phyloP scores from a whole-genome alignment of 2,888 invertebrate species.

The Acleris sparsana region DNA sequence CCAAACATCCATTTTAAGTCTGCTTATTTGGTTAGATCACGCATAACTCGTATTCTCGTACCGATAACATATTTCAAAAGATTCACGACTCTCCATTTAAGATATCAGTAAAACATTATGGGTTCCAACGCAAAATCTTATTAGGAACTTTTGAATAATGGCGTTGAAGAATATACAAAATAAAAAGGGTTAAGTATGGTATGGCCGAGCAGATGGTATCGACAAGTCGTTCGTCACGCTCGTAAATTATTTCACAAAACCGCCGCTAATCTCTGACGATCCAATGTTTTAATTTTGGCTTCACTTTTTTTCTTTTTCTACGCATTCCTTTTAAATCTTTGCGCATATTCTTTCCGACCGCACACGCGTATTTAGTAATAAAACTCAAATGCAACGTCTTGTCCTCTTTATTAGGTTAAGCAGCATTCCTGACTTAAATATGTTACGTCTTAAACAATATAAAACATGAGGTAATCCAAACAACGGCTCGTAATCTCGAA shows the following conservation, averaged over 20 bases:
- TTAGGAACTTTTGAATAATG: conserved; percentile 79
- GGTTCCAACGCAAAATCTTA: conserved; percentile 74
- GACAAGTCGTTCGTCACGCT: conserved; percentile 80
- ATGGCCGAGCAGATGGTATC: conserved; percentile 75
- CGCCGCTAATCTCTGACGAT: conserved; percentile 77
- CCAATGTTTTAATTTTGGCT: conserved; percentile 80
- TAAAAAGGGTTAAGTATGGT: conserved; percentile 79
- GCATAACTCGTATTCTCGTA: conserved; percentile 29
- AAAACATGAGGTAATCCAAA: conserved; percentile 71
- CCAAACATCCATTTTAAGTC: conserved; percentile 30
- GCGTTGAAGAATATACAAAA: conserved; percentile 73
- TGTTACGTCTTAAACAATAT: conserved; percentile 65
- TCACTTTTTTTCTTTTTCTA: conserved; percentile 64
- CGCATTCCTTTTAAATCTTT: conserved; percentile 68
- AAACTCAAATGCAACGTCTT: conserved; percentile 49
- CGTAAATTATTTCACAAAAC: conserved; percentile 82
- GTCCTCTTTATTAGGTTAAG: conserved; percentile 5
- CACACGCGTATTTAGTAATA: conserved; percentile 61
- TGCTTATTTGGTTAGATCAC: conserved; percentile 36
- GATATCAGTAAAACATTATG: conserved; percentile 76
- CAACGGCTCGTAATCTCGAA: conserved; percentile 65
- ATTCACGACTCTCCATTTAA: conserved; percentile 71
- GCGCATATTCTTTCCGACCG: conserved; percentile 64
- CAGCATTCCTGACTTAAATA: conserved; percentile 57
- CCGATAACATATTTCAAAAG: conserved; percentile 41